Base-by-base conservation (phyloP, 2,888 invertebrate species). In the Eubasilissa splendida region DNA sequence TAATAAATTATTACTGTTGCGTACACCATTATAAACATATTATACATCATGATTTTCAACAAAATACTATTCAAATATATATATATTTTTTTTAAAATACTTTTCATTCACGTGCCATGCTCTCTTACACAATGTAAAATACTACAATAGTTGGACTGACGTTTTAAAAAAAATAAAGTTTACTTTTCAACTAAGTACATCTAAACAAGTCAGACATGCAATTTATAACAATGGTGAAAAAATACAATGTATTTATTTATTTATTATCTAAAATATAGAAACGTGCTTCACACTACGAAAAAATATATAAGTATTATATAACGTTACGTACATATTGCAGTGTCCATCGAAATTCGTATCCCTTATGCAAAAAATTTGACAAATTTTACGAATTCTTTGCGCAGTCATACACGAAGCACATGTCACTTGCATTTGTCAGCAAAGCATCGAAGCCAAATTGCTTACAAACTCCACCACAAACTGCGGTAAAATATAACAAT, bases 351-450 rank as follows among this genome's bases (percentile, higher is more conserved):
- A 50, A 22, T 33, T 4, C 33, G 50, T 33, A 59, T 74, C 74
- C 74, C 59, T 74, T 56, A 53, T 10, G 74, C 42, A 42, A 31
- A 33, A 14, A 74, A 10, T 14, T 22, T 22, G n/a, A 63, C 22
- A 12, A 71, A 71, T 33, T 53, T 31, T 33, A 53, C 53, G 54
- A 53, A 53, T 71, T 71, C 56, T 50, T 68, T 42, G 68, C 53
- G 54, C 59, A 58, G 74, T 59, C 74, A 59, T 52, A 59, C 58
- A 59, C 58, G 54, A 22, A 74, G 22, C 58, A 74, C 74, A 74
- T 74, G 74, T 74, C 59, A 74, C 74, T 50, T 74, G 74, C 50
- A 74, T 70, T 71, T 68, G 68, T 68, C 68, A 68, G 50, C 52
- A n/a, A 2, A 33, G 1, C 4, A 42, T 68, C 50, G 33, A 52